Evolutionary conservation across 2,888 invertebrate genomes (phyloP).

Genomic region (Chesias legatella): DNA sequence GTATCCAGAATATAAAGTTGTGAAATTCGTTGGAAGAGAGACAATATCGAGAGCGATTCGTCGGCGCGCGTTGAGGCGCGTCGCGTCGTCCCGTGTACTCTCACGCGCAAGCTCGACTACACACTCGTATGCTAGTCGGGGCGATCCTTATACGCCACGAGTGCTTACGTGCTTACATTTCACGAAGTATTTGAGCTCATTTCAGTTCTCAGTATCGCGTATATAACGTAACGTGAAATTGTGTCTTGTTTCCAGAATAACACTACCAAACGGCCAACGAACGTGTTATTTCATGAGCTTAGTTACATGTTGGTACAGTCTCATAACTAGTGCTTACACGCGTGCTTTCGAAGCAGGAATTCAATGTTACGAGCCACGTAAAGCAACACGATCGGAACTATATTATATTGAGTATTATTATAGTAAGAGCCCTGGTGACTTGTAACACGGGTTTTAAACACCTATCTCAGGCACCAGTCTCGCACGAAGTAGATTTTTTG

Average conservation of each 20-base stretch:
- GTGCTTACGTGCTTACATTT: slow-evolving; percentile 54
- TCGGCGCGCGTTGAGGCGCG: slow-evolving; percentile 30
- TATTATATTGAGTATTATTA: too few species aligned
- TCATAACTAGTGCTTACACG: slow-evolving; percentile 10
- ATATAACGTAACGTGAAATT: too few species aligned
- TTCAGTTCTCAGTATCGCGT: slow-evolving; percentile 39
- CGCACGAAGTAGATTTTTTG: too few species aligned
- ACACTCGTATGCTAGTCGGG: slow-evolving; percentile 4
- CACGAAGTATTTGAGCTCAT: slow-evolving; percentile 36
- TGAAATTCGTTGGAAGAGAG: slow-evolving; percentile 30
- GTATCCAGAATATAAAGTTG: slow-evolving; percentile 28
- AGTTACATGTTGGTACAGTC: too few species aligned
- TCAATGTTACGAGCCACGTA: slow-evolving; percentile 32
- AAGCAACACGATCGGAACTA: slow-evolving; percentile 39
- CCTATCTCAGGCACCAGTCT: too few species aligned
- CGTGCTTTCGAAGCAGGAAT: slow-evolving; percentile 13
- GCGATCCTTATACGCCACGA: slow-evolving; percentile 31
- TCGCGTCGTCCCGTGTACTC: slow-evolving; percentile 35
- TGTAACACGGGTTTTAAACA: too few species aligned
- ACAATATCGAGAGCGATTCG: slow-evolving; percentile 30
- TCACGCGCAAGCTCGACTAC: slow-evolving; percentile 25
- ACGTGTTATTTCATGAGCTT: slow-evolving; percentile 7
- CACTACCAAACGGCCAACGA: slow-evolving; percentile 1
- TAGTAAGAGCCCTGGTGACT: too few species aligned
- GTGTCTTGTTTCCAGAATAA: neutral